Evolutionary conservation across 2,113 vertebrate species (phyloP).

Genomic region (Nothobranchius kuhntae): DNA sequence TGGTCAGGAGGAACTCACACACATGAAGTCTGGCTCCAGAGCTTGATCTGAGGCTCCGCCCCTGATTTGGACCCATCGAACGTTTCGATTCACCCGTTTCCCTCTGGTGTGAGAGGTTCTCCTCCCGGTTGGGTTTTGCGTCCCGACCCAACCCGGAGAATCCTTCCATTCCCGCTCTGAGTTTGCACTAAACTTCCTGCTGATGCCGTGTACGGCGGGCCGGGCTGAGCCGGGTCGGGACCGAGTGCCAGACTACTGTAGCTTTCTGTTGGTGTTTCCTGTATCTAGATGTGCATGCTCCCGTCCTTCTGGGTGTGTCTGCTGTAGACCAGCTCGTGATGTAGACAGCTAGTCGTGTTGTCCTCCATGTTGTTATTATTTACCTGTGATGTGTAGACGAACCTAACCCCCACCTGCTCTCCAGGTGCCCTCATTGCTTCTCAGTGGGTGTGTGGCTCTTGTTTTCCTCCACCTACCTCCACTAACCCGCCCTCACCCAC

Average conservation of each 20-base stretch:
- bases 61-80: no score
- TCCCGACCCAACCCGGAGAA: conserved; percentile 5
- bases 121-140: conserved; percentile 11
- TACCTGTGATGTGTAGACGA: conserved; percentile 60
- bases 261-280: conserved; percentile 52
- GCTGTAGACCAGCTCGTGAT: conserved; percentile 47
- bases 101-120: no score
- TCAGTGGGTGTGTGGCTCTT: conserved; percentile 70
- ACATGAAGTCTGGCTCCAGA: no score
- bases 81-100: no score
- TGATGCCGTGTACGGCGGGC: conserved; percentile 57
- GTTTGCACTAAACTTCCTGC: conserved; percentile 65
- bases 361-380: conserved; percentile 23
- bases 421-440: conserved; percentile 73
- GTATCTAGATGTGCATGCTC: conserved; percentile 63
- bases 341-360: conserved; percentile 41
- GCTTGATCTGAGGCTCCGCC: no score
- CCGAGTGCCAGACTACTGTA: conserved; percentile 62
- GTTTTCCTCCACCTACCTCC: conserved; percentile 25
- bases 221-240: conserved; percentile 48
- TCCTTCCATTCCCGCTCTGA: no score
- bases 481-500: conserved; percentile 58
- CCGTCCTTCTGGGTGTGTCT: conserved; percentile 46
- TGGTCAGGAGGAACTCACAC: conserved; percentile 3
- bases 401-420: conserved; percentile 46